Conservation (phyloP, 2,888 invertebrate genomes). For the Orthosia cruda region DNA sequence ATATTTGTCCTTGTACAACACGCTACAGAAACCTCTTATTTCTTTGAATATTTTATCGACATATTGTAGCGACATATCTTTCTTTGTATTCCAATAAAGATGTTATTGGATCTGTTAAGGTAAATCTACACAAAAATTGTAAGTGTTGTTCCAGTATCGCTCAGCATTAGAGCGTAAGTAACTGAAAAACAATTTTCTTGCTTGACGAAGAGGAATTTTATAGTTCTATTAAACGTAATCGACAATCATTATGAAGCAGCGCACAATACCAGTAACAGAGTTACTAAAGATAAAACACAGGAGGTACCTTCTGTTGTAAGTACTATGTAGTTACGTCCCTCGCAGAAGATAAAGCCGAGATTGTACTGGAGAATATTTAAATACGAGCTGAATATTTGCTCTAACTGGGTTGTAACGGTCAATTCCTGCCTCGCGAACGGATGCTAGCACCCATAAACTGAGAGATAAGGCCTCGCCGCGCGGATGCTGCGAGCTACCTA, state of each 20-base stretch:
- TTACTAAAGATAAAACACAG: slow-evolving; percentile 65
- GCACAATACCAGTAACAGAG: slow-evolving; percentile 56
- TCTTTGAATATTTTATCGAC: slow-evolving; percentile 47
- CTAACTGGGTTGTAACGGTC: slow-evolving; percentile 80
- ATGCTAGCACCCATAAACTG: slow-evolving; percentile 81
- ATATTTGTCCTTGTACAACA: slow-evolving; percentile 56
- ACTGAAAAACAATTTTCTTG: slow-evolving; percentile 32
- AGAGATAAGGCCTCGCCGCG: slow-evolving; percentile 78
- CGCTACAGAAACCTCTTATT: slow-evolving; percentile 41
- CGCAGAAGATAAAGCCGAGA: slow-evolving; percentile 64
- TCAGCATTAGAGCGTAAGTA: slow-evolving; percentile 26
- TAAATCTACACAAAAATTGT: slow-evolving; percentile 25
- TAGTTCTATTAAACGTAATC: slow-evolving; percentile 61
- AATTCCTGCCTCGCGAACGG: slow-evolving; percentile 78
- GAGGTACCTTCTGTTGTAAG: slow-evolving; percentile 45
- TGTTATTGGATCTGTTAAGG: slow-evolving; percentile 39
- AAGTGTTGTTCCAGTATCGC: slow-evolving; percentile 8
- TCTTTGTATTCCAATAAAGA: slow-evolving; percentile 42
- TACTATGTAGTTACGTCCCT: slow-evolving; percentile 32
- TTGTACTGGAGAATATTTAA: slow-evolving; percentile 76
- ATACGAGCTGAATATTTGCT: slow-evolving; percentile 79
- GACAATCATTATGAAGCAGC: slow-evolving; percentile 54
- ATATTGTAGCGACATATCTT: slow-evolving; percentile 28
- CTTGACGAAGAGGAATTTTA: slow-evolving; percentile 44
- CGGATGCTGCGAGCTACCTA: slow-evolving; percentile 63